Conservation (phyloP, 35 echinoderm and acorn worm species). For the Heliocidaris tuberculata region DNA sequence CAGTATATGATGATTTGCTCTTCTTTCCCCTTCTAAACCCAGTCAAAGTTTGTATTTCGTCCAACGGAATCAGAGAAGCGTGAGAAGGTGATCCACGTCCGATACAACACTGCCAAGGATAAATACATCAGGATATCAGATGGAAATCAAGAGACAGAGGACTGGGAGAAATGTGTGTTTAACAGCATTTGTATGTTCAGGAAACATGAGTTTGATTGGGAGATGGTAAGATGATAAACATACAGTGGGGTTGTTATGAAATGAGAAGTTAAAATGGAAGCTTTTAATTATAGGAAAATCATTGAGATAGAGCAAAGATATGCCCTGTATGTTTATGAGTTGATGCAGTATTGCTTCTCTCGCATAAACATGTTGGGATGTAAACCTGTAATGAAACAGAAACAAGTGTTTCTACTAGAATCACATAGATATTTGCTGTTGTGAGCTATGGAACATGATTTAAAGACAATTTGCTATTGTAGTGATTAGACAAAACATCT, state of each 20-base stretch:
- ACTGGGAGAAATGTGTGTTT: constrained; percentile 71
- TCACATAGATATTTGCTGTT: too few relatives aligned
- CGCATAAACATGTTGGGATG: neutral
- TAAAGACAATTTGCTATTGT: too few relatives aligned
- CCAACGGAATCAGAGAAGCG: constrained; percentile 56
- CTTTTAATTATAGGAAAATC: neutral
- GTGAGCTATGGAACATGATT: too few relatives aligned
- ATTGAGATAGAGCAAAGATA: neutral
- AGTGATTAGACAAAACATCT: too few relatives aligned
- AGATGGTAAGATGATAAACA: constrained; percentile 67
- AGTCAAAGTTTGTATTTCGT: constrained; percentile 59
- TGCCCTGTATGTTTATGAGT: neutral
- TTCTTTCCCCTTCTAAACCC: neutral
- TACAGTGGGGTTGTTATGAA: neutral
- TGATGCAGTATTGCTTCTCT: neutral
- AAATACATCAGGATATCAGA: constrained; percentile 71
- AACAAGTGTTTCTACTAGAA: too few relatives aligned
- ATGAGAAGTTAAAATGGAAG: neutral
- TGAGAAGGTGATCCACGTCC: constrained; percentile 66
- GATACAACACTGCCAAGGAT: constrained; percentile 74
- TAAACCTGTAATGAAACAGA: too few relatives aligned
- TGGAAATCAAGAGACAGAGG: constrained; percentile 61
- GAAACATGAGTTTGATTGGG: constrained; percentile 95
- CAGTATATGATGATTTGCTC: neutral
- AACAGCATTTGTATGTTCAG: constrained; percentile 56